Evolutionary conservation across 2,797 vertebrate species (phyloP).

Genomic region (Pipistrellus pygmaeus): DNA sequence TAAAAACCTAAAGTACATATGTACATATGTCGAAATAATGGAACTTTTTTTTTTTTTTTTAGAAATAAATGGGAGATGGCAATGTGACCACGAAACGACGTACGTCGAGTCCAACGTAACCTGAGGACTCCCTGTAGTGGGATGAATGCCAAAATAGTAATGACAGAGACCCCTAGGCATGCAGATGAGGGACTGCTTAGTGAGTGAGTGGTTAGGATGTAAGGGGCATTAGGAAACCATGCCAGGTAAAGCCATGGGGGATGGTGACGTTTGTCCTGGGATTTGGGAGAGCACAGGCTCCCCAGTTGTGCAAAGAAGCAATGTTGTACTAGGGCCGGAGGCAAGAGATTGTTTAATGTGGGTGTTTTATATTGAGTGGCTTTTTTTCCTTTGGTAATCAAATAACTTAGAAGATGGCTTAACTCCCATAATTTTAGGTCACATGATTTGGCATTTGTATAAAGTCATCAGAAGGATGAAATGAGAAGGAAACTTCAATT

Average conservation of each 20-base stretch:
- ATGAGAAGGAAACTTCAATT: neutral
- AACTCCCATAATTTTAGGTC: slow-evolving; percentile 24
- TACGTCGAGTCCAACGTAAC: too few relatives aligned
- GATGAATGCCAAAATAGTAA: neutral
- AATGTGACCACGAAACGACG: too few relatives aligned
- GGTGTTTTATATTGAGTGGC: neutral
- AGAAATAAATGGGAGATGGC: too few relatives aligned
- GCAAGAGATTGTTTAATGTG: neutral
- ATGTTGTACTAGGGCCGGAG: neutral
- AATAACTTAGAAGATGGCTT: neutral
- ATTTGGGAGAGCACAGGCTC: neutral
- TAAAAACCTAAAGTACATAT: too few relatives aligned
- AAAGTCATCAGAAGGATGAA: slow-evolving; percentile 40
- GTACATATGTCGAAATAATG: too few relatives aligned
- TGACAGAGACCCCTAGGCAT: neutral
- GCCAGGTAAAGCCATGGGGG: neutral
- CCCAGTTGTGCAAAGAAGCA: neutral
- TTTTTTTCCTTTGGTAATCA: neutral
- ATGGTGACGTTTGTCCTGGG: neutral
- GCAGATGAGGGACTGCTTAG: neutral
- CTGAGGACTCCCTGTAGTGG: neutral
- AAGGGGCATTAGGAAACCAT: neutral
- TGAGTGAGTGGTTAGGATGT: neutral
- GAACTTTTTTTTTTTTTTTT: too few relatives aligned
- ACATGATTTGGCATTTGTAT: neutral